Percentiles rank a stretch among this genome's conserved stretches.
Evolutionary conservation across 2,888 invertebrate genomes (phyloP).

Genomic region (Philopedon plagiatum): DNA sequence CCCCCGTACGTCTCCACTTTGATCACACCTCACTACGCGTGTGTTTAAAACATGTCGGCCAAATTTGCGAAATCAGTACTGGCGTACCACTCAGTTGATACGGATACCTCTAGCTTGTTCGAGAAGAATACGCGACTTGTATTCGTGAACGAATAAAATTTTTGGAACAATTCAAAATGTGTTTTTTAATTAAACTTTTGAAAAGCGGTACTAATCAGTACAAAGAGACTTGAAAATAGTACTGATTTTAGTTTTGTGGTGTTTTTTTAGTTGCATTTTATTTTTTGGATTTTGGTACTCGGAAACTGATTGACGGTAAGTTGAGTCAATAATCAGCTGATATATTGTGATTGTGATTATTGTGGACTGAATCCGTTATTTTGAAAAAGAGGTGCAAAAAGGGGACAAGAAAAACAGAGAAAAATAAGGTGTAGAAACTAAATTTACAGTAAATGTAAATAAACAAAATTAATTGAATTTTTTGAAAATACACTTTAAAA

Average conservation of each 20-base stretch:
- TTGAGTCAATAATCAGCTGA: not conserved
- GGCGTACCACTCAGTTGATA: constrained; percentile 21
- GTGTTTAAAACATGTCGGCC: constrained; percentile 41
- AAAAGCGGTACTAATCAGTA: constrained; percentile 47
- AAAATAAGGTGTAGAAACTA: no score
- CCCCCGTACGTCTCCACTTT: constrained; percentile 11
- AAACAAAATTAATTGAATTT: no score
- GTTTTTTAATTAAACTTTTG: constrained; percentile 40
- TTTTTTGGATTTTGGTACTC: constrained; percentile 11
- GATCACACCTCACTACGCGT: not conserved
- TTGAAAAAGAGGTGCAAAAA: no score
- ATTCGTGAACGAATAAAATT: constrained; percentile 14
- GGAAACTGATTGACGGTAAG: not conserved
- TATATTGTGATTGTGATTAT: no score
- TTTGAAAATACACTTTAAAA: no score
- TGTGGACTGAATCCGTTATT: no score
- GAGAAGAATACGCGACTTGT: constrained; percentile 21
- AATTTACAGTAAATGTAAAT: no score
- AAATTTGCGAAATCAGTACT: constrained; percentile 32
- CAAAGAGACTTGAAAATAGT: constrained; percentile 45
- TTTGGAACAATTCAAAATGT: constrained; percentile 27
- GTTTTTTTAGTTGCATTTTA: not conserved
- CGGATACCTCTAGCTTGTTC: constrained; percentile 12
- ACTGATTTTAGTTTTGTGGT: not conserved
- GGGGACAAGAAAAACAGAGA: no score